These are phyloP conservation scores for pig (Sus scrofa) DNA, from an alignment of 2,113 vertebrate genomes.

Conservation along the genomic window T2T-Sscrofa CM000813.6:150019001-150019500, in stretches of 20 bases:
- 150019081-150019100: neutral
- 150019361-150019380: neutral
- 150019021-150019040: neutral
- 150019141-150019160: neutral
- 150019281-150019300: neutral
- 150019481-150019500: neutral
- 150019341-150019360: neutral
- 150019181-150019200: neutral
- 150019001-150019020: neutral
- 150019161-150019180: neutral
- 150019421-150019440: neutral
- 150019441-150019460: neutral
- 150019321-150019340: neutral
- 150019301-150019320: neutral
- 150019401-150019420: neutral
- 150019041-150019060: neutral
- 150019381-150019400: neutral
- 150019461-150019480: neutral
- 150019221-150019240: neutral
- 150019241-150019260: neutral
- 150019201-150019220: neutral
- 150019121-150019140: neutral
- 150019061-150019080: neutral
- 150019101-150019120: neutral
- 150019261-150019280: neutral